Evolutionary conservation across 2,888 invertebrate genomes (phyloP).

Genomic region (Scelioninae gen. 2): DNA sequence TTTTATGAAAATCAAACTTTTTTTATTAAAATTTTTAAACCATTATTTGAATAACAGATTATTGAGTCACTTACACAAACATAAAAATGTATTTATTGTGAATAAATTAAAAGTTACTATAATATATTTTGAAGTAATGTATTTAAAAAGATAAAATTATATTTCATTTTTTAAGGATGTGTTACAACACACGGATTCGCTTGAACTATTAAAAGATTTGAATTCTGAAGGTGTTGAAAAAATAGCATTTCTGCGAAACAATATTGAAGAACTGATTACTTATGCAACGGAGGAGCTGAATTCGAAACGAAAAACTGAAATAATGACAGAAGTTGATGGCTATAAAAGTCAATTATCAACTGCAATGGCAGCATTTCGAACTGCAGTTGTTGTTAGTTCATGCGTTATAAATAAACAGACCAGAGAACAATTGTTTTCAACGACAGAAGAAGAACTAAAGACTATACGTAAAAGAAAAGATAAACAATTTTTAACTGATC

Average conservation of each 20-base stretch:
- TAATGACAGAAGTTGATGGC: conserved; percentile 81
- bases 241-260: conserved; percentile 81
- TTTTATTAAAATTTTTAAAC: too few relatives aligned
- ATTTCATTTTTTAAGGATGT: conserved; percentile 80
- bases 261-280: conserved; percentile 82
- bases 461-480: conserved; percentile 82
- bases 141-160: conserved; percentile 19
- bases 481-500: conserved; percentile 81
- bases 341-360: conserved; percentile 85
- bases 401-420: conserved; percentile 86
- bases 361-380: conserved; percentile 85
- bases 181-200: conserved; percentile 83
- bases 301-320: conserved; percentile 80
- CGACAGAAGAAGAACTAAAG: conserved; percentile 78
- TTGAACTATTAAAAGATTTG: conserved; percentile 82
- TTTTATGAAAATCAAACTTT: too few relatives aligned
- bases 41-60: too few relatives aligned
- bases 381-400: conserved; percentile 87
- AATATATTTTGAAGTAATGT: neutral
- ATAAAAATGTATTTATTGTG: too few relatives aligned
- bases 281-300: conserved; percentile 77
- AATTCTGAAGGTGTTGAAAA: conserved; percentile 86
- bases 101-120: too few relatives aligned
- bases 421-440: conserved; percentile 82
- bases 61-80: too few relatives aligned